Base-by-base conservation (phyloP, 2,113 vertebrate species). In the Bos taurus region DNA sequence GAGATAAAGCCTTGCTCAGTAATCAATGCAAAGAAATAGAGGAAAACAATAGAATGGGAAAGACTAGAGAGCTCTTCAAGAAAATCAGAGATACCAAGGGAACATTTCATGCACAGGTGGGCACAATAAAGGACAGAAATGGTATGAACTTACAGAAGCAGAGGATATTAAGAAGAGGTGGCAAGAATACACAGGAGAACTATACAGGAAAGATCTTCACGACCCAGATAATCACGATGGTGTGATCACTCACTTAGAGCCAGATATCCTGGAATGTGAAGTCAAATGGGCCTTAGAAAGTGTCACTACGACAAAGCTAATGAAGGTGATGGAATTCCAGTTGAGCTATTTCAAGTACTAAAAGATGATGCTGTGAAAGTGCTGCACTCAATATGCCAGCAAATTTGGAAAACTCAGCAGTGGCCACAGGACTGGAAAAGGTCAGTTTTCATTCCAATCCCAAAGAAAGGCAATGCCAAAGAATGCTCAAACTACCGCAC, bases 181-280 rank as follows among this genome's bases (percentile, higher is more conserved):
- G 33, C 33, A n/a, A 67, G 7, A 67, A n/a, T 17, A 4, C 4
- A 67, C 62, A 19, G 16, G 33, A 67, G 16, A 64, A 17, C 15
- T 64, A 1, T 64, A 64, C 7, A 64, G 7, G 4, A 67, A 67
- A n/a, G 62, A n/a, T n/a, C 7, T 33, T 62, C 30, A 64, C 0
- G 0, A n/a, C 16, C 3, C 62, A 67, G 62, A 67, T 67, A 19
- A 67, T 67, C 62, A n/a, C 0, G 1, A 67, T 17, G 62, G 33
- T 67, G 33, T 67, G 33, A n/a, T 67, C 62, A 19, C 62, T 67
- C 3, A 67, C 16, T 3, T 67, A n/a, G 62, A 67, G 33, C 16
- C 16, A 67, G 16, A 67, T 2, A 67, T n/a, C 33, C 62, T 67
- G 62, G 33, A 67, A 67, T 17, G 7, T 0, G 0, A 67, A 67